Evolutionary conservation across 2,797 vertebrate genomes (phyloP), one percentile per base, ranked within the genome.

Genomic region (Channallabes apus): DNA sequence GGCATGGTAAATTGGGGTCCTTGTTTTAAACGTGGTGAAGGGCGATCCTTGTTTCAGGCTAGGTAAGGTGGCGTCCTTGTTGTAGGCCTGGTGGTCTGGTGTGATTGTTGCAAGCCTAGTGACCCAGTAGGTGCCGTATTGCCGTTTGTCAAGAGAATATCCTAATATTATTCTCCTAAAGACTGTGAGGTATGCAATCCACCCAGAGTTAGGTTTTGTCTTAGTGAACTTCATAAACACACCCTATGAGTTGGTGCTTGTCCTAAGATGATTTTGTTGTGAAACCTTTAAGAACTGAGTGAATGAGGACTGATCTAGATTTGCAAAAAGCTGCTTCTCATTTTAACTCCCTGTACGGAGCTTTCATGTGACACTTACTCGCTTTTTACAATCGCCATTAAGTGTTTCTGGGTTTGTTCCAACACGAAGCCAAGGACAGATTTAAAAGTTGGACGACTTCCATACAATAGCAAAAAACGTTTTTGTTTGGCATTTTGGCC

Each of bases 181-280:
- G 56, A 38, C 41, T 32, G 15, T 3, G 9, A 32, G 27, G 17
- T 79, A 61, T n/a, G 62, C 24, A 79, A 62, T 35, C 9, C 29
- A 38, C 61, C 56, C 32, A 78, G 27, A 27, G 6, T n/a, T n/a
- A 51, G 41, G 2, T 7, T 1, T 32, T 58, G 27, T 32, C 22
- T n/a, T n/a, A 41, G 4, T 62, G 58, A 20, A 32, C 22, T 80
- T 0, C 14, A 24, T 41, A 4, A 35, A 20, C 20, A 35, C 20
- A 0, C 4, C 54, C 6, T 59, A 7, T 51, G 15, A 65, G 24
- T 6, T 80, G n/a, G 24, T 18, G 22, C 14, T 1, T 38, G 2
- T 24, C 12, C 56, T 62, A 38, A 61, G 61, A 79, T 62, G 32
- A 79, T 38, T 79, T 79, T 79, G 58, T 62, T 79, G 4, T n/a